Percentiles rank a stretch among this genome's conserved stretches.
Conservation (phyloP, 2,888 invertebrate genomes). For the Abscondita cerata region DNA sequence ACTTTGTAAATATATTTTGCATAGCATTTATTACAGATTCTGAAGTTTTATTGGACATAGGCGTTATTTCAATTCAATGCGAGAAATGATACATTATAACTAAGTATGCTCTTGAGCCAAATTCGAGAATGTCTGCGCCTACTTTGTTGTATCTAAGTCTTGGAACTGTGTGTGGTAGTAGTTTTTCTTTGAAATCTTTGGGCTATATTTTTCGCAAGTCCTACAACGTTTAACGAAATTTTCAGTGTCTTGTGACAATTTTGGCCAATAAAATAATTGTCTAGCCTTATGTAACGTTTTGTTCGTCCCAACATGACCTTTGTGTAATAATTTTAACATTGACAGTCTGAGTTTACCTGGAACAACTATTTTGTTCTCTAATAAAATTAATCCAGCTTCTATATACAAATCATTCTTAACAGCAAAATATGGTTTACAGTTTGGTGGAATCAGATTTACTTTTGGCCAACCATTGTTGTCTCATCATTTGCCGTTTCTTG, state of each 20-base stretch:
- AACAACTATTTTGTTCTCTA: not conserved
- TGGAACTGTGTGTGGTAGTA: constrained; percentile 15
- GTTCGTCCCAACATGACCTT: constrained; percentile 2
- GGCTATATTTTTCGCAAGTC: constrained; percentile 36
- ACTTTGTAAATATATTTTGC: constrained; percentile 37
- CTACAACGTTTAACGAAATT: constrained; percentile 29
- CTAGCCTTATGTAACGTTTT: constrained; percentile 1
- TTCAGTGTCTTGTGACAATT: not conserved
- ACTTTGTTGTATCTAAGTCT: constrained; percentile 34
- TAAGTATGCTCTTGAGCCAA: constrained; percentile 30
- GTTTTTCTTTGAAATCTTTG: constrained; percentile 34
- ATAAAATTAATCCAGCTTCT: not conserved
- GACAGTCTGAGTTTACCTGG: not conserved
- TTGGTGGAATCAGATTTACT: not conserved
- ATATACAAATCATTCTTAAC: not conserved
- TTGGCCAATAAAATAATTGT: not conserved
- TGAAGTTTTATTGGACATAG: constrained; percentile 33
- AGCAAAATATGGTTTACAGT: not conserved
- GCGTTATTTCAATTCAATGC: constrained; percentile 36
- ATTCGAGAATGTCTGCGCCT: constrained; percentile 36
- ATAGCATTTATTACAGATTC: constrained; percentile 34
- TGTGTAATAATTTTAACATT: not conserved
- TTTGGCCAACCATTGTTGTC: not conserved
- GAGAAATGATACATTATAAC: constrained; percentile 39
- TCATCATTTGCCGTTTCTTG: not conserved